Evolutionary conservation across 2,113 vertebrate species (phyloP).

Genomic region (Lamprologus speciosus): DNA sequence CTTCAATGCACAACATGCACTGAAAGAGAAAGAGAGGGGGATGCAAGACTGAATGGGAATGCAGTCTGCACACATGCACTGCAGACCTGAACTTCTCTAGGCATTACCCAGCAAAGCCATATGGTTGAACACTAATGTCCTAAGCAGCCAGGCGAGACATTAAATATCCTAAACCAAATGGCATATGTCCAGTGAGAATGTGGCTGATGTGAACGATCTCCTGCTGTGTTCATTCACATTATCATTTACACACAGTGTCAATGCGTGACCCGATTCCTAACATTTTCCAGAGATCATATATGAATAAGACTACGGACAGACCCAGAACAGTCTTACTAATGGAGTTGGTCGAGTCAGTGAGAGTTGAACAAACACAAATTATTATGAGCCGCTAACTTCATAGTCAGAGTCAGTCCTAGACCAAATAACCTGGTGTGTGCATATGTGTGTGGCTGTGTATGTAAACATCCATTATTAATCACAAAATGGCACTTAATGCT

Average conservation of each 20-base stretch:
- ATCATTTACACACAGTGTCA: neutral
- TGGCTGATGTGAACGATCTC: neutral
- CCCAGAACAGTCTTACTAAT: neutral
- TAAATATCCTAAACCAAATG: neutral
- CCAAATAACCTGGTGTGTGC: neutral
- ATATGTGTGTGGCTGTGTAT: neutral
- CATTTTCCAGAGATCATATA: neutral
- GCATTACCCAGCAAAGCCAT: neutral
- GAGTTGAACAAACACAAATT: constrained; percentile 18
- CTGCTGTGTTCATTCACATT: neutral
- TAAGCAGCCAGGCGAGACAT: neutral
- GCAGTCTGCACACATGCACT: neutral
- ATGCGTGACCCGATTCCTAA: neutral
- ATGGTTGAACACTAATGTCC: neutral
- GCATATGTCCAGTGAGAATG: neutral
- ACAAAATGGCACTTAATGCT: neutral
- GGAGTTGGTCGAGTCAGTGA: neutral
- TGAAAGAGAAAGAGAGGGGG: neutral
- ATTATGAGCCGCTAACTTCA: neutral
- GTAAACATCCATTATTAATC: neutral
- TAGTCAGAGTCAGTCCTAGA: neutral
- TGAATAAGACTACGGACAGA: neutral
- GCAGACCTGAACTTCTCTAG: neutral
- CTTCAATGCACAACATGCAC: neutral
- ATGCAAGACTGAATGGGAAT: neutral